Conservation (phyloP, 2,113 vertebrate species). For the Sisor rabdophorus region DNA sequence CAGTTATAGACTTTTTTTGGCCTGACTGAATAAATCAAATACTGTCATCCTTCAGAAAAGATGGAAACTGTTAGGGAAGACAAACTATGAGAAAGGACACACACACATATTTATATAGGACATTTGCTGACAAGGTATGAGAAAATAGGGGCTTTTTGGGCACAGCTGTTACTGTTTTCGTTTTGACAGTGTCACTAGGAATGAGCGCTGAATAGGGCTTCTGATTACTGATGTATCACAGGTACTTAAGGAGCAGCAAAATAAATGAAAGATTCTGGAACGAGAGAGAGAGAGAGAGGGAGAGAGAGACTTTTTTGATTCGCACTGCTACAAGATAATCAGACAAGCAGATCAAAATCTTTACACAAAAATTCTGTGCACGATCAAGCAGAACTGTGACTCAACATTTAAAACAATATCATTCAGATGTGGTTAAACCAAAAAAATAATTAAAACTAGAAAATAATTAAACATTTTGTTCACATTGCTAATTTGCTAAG, state of each 20-base stretch:
- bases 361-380: conserved; percentile 53
- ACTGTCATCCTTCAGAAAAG: conserved; percentile 41
- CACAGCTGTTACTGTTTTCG: conserved; percentile 63
- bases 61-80: conserved; percentile 39
- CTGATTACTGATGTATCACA: conserved; percentile 52
- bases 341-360: conserved; percentile 54
- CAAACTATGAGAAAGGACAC: conserved; percentile 14
- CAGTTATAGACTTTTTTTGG: conserved; percentile 39
- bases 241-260: conserved; percentile 53
- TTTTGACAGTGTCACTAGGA: conserved; percentile 54
- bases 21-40: conserved; percentile 49
- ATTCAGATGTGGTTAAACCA: conserved; percentile 47
- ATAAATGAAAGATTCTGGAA: conserved; percentile 41
- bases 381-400: conserved; percentile 50
- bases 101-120: conserved; percentile 47
- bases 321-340: conserved; percentile 41
- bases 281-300: background rate
- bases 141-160: conserved; percentile 55
- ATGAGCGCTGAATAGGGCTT: conserved; percentile 25
- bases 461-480: background rate
- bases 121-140: conserved; percentile 45
- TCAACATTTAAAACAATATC: conserved; percentile 55
- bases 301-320: conserved; percentile 11
- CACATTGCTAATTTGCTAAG: background rate
- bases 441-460: conserved; percentile 29